phyloP scores from a whole-genome alignment of 2,113 vertebrate species.

The Delphinapterus leucas region DNA sequence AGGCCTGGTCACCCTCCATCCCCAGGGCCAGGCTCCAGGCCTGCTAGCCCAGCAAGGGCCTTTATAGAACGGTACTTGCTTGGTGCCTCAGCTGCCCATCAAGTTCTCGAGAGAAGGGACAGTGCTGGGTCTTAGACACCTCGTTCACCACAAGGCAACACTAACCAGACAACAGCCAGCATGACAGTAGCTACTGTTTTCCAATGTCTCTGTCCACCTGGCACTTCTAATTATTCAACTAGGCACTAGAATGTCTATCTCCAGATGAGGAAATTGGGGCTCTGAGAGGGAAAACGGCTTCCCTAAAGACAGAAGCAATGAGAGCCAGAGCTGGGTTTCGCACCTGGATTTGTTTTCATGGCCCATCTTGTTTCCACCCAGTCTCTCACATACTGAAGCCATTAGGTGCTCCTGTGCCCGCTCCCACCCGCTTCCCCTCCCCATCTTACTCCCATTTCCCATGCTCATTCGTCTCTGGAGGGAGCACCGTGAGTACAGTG shows the following conservation, averaged over 20 bases:
- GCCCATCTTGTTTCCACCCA: neutral
- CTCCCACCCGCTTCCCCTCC: accelerated
- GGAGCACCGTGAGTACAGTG: neutral
- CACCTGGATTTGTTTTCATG: neutral
- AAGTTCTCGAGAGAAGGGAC: neutral
- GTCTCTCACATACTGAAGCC: neutral
- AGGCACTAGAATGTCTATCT: neutral
- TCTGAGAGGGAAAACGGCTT: neutral
- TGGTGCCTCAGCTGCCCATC: neutral
- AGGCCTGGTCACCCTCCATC: neutral
- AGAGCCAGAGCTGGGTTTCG: neutral
- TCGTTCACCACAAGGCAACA: neutral
- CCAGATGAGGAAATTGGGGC: neutral
- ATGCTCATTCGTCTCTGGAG: neutral
- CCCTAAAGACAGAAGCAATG: neutral
- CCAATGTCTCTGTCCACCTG: neutral
- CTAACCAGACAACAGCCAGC: accelerated
- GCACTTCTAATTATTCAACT: too few relatives aligned
- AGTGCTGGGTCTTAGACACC: neutral
- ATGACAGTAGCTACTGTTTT: accelerated
- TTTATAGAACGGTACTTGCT: neutral
- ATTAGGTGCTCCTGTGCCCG: neutral
- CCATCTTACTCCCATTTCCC: neutral
- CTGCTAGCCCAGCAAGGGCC: neutral
- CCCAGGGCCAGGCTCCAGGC: neutral